A percentile compares a stretch with the other conserved stretches of the same genome.
Evolutionary conservation across 1,140 invertebrate species (phyloP).

Genomic region (Lucilia cuprina): DNA sequence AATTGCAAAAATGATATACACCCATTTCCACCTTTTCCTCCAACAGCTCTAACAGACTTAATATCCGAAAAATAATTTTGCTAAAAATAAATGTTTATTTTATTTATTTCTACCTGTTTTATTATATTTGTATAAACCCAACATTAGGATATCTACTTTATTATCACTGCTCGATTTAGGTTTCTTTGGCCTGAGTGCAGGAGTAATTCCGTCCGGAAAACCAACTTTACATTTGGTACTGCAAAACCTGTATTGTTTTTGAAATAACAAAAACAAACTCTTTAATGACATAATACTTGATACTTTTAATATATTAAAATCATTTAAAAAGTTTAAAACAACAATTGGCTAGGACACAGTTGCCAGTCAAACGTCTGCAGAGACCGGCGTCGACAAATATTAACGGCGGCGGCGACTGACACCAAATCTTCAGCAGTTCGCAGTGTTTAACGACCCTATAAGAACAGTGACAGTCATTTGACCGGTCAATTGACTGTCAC

Average conservation of each 20-base stretch:
- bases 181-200: neutral
- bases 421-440: no score
- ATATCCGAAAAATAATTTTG: conserved; percentile 71
- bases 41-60: conserved; percentile 70
- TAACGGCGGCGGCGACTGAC: no score
- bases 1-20: conserved; percentile 82
- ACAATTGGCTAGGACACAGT: no score
- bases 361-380: no score
- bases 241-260: neutral
- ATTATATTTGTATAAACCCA: neutral
- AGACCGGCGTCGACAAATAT: no score
- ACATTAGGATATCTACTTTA: neutral
- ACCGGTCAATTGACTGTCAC: no score
- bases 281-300: neutral
- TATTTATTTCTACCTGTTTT: no score
- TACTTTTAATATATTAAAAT: no score
- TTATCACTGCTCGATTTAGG: neutral
- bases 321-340: no score
- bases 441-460: no score
- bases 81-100: conserved; percentile 19
- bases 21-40: conserved; percentile 93
- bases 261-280: neutral
- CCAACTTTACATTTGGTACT: neutral
- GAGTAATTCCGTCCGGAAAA: neutral
- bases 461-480: no score